These are phyloP conservation scores for Chamaea fasciata DNA, from an alignment of 2,113 vertebrate genomes.

Conservation along the genomic window DNA sequence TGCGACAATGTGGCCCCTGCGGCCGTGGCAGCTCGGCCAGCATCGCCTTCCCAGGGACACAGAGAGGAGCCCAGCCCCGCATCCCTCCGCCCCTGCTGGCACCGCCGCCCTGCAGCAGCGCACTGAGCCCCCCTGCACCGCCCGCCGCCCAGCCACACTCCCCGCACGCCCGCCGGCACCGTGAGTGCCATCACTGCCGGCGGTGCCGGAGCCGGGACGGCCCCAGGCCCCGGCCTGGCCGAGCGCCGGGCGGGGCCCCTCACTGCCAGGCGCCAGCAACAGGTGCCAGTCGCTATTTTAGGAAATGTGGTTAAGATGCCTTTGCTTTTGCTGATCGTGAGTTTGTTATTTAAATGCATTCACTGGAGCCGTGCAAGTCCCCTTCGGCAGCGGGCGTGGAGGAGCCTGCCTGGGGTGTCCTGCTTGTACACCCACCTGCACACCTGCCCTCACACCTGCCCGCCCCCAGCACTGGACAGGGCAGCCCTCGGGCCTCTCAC, in stretches of 20 bases:
- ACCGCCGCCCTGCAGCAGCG: accelerated
- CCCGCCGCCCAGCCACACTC: not conserved
- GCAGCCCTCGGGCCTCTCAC: not conserved
- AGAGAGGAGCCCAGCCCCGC: not conserved
- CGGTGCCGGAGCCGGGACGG: accelerated
- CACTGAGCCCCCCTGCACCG: not conserved
- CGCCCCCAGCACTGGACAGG: not conserved
- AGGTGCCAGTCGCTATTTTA: slow-evolving; percentile 20
- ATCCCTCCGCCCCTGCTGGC: not conserved
- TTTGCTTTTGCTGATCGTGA: slow-evolving; percentile 14
- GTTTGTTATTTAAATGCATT: slow-evolving; percentile 37
- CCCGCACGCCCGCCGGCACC: accelerated
- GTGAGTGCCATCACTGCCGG: accelerated
- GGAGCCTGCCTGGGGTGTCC: not conserved
- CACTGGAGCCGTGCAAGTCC: not conserved
- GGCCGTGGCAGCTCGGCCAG: not conserved
- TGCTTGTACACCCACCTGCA: not conserved
- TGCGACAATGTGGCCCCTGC: not conserved
- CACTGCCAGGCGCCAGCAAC: not conserved
- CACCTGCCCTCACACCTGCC: not conserved
- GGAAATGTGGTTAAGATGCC: not conserved
- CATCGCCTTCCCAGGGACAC: accelerated
- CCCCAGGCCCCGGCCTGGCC: not conserved
- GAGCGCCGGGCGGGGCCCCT: not conserved
- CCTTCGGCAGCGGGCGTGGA: not conserved